Evolutionary conservation across 2,888 invertebrate genomes (phyloP), one percentile per base, ranked within the genome.

Genomic region (Orchestes rusci): DNA sequence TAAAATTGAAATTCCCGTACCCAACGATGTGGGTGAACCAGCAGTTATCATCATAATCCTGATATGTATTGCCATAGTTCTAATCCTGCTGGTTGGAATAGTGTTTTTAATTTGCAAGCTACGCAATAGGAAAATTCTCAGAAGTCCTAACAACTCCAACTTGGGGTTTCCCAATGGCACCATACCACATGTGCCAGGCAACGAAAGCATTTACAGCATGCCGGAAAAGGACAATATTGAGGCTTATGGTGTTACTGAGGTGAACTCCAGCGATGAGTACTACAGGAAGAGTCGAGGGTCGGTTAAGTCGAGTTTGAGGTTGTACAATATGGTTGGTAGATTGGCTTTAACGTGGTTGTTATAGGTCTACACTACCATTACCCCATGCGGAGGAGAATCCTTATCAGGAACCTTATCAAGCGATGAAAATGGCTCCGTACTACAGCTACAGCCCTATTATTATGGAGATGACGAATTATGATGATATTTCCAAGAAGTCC

Each of bases 381-480:
- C 70, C 73, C 48, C 74, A 75, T 57, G 71, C 73, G 38, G 75
- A 80, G 33, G 61, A 56, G 51, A 82, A 82, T 60, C 82, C 83
- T 63, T 85, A 85, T 67, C 84, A 84, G 61, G 85, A 85, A 69
- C 85, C 85, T 29, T 84, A 84, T 66, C 84, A 84, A 67, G 82
- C 82, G 15, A 69, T 83, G 54, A 80, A 80, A 64, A 82, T 80
- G 61, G 80, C 83, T 10, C 84, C 84, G 2, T 84, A 83, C 66
- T 83, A 82, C 65, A 81, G 80, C 62, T 84, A 83, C 69, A 82
- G 81, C 65, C 80, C 82, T 18, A 82, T 83, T 35, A 74, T 83
- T 59, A 75, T 83, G 70, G 83, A 84, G 69, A 83, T 83, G 81
- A 77, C 80, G 65, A 80, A 82, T 67, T 77, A 79, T 60, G 68